Conservation (phyloP, 2,888 invertebrate species). For the Diogma glabrata region DNA sequence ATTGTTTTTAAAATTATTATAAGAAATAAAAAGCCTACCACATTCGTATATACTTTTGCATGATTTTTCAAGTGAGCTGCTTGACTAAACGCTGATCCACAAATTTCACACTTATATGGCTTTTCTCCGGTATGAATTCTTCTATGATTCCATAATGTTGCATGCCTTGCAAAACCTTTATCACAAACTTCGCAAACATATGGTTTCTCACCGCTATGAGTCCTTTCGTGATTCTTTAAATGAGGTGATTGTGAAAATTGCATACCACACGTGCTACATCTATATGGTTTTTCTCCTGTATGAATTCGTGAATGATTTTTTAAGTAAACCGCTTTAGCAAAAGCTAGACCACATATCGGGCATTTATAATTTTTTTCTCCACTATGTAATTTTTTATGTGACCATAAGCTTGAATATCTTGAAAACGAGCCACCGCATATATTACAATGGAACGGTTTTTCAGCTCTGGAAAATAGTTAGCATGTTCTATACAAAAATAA, state of each 20-base stretch:
- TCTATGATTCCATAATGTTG: conserved; percentile 79
- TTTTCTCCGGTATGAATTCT: conserved; percentile 68
- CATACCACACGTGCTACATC: conserved; percentile 81
- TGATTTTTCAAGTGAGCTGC: conserved; percentile 83
- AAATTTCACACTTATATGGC: conserved; percentile 62
- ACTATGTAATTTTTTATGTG: conserved; percentile 76
- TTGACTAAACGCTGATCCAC: conserved; percentile 83
- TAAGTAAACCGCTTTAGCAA: conserved; percentile 81
- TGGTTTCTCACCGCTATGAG: conserved; percentile 77
- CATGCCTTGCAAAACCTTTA: conserved; percentile 79
- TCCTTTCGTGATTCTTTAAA: conserved; percentile 78
- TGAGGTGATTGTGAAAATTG: conserved; percentile 83
- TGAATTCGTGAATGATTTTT: conserved; percentile 83
- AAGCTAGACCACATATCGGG: conserved; percentile 75
- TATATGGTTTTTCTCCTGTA: conserved; percentile 75
- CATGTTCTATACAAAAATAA: neutral
- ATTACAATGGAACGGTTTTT: conserved; percentile 81
- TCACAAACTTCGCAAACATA: conserved; percentile 83
- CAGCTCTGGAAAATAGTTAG: conserved; percentile 34
- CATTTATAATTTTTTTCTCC: conserved; percentile 77
- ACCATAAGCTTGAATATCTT: conserved; percentile 79
- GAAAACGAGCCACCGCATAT: conserved; percentile 76
- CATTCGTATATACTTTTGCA: conserved; percentile 47
- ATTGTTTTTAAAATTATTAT: neutral
- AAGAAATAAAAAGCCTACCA: neutral